Evolutionary conservation across 2,888 invertebrate species (phyloP), one percentile per base, ranked within the genome.

Genomic region (Leucoma salicis): DNA sequence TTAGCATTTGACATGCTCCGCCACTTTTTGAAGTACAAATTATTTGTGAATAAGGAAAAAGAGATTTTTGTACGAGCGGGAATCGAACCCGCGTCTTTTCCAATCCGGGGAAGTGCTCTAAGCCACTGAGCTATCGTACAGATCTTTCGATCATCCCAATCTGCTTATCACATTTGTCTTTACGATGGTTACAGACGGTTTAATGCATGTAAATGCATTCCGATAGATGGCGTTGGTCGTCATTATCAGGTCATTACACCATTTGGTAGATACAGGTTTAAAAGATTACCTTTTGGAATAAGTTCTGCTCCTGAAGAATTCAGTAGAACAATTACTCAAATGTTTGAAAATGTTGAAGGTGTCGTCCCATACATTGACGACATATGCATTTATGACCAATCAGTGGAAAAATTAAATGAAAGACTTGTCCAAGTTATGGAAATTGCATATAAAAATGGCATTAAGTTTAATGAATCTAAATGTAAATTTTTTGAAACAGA

Each of bases 381-480:
- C 24, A 6, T 35, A 8, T 35, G 31, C 31, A 15, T 40, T 31
- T 31, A 11, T 21, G 40, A 21, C 3, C 2, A 29, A 8, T 12
- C 33, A 1, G 10, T 18, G 7, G 14, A 33, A n/a, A 10, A 39
- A 18, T 11, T 29, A 10, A 5, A 39, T 39, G 16, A 32, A 2
- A 39, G 33, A 39, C 8, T 39, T 21, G 10, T 1, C 2, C 15
- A 21, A 29, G 28, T 39, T 7, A 3, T 39, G 2, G 14, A 18
- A 5, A 33, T 7, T 3, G 40, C 35, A 10, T 14, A 6, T 2
- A 35, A 14, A 24, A 31, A 25, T 15, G 35, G 35, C 8, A 31
- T 40, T 10, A 35, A 40, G 12, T 40, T 40, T n/a, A 40, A 40
- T 40, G 12, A 35, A 3, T 2, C 1, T 8, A 40, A 40, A 35